Base-by-base conservation (phyloP, 2,888 invertebrate species). In the Drosophila bunnanda region DNA sequence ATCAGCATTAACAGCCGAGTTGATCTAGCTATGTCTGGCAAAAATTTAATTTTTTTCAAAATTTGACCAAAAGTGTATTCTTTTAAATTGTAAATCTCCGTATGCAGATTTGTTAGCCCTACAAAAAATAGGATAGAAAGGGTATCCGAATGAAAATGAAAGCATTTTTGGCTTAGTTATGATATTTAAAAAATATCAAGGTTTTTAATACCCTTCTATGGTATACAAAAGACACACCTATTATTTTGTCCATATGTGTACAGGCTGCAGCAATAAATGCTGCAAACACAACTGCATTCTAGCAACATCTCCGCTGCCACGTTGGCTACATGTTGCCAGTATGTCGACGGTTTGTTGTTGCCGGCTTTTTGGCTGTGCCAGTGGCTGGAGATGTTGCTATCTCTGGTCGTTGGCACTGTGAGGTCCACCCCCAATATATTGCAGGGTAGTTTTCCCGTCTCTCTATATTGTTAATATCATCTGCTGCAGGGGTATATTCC, bases 361-460 rank as follows among this genome's bases (percentile, higher is more conserved):
- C 88, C 88, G 83, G 83, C 88, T 85, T 84, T 84, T 84, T 77
- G 80, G 72, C 57, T 54, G 53, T 44, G 61, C 50, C 69, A 50
- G 54, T 22, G 9, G 65, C 25, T 46, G 44, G 70, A 46, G 22
- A 52, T 74, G 58, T 65, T 66, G 69, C 50, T 2, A 13, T 59
- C 52, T 28, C 20, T 85, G 80, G 86, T 74, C 76, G 78, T 78
- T 82, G 86, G 64, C 78, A 75, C 71, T 72, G 70, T 62, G 68
- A 13, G 30, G 48, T 58, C 78, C 78, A 74, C 62, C 56, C 66
- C 44, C 67, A 25, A 41, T 58, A 30, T 52, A 15, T 32, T 22
- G 54, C 32, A 84, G 88, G 83, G 88, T 87, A 83, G 87, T 84
- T 87, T 78, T 50, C 58, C 69, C 69, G 74, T 61, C 77, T 75